phyloP scores from a whole-genome alignment of 2,888 invertebrate species.

The Xestia rhomboidea region DNA sequence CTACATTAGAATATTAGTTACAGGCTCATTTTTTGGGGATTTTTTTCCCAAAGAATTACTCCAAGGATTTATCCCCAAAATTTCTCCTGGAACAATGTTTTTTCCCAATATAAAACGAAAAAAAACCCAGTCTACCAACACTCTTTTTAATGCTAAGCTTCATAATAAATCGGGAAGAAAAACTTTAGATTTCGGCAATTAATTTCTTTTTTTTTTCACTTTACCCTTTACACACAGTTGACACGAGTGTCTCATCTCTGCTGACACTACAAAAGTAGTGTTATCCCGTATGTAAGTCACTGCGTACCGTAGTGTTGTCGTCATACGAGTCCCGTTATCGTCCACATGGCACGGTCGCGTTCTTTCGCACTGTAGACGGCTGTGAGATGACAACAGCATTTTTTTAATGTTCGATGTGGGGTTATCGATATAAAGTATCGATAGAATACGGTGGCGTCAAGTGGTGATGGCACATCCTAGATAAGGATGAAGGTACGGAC shows the following conservation, averaged over 20 bases:
- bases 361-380: constrained; percentile 36
- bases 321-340: constrained; percentile 62
- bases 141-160: background rate
- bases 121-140: background rate
- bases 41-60: background rate
- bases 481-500: background rate
- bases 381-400: constrained; percentile 49
- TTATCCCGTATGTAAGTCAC: constrained; percentile 58
- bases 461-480: background rate
- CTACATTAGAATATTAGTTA: background rate
- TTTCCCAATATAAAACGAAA: background rate
- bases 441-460: background rate
- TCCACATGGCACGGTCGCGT: constrained; percentile 57
- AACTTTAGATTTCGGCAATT: background rate
- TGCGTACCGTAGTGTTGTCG: constrained; percentile 59
- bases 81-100: background rate
- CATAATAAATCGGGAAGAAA: background rate
- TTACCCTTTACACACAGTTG: background rate
- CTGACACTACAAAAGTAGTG: constrained; percentile 45
- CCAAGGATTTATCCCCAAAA: background rate
- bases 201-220: background rate
- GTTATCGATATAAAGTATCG: constrained; percentile 45
- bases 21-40: background rate
- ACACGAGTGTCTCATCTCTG: constrained; percentile 12
- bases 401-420: constrained; percentile 30